phyloP scores from a whole-genome alignment of 1,140 invertebrate genomes.

The Drosophila triauraria region DNA sequence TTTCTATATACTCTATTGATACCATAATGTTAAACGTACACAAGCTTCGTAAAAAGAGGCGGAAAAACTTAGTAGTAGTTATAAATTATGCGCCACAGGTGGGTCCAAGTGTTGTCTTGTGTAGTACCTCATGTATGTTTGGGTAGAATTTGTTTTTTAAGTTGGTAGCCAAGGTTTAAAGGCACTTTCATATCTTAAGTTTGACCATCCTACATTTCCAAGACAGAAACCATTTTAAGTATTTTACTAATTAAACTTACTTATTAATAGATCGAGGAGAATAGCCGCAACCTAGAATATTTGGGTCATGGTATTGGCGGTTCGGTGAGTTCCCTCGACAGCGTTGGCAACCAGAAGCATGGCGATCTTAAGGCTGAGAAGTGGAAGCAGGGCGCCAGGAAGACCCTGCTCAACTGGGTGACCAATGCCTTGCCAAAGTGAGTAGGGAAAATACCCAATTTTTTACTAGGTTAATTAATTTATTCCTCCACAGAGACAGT shows the following conservation, averaged over 20 bases:
- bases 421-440: slow-evolving; percentile 96
- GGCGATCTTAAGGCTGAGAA: slow-evolving; percentile 90
- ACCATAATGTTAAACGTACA: slow-evolving; percentile 52
- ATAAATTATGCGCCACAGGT: slow-evolving; percentile 85
- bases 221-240: not conserved
- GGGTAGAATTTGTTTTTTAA: slow-evolving; percentile 37
- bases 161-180: slow-evolving; percentile 42
- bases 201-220: slow-evolving; percentile 33
- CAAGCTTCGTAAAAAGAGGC: slow-evolving; percentile 85
- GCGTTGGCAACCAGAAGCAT: slow-evolving; percentile 85
- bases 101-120: slow-evolving; percentile 61
- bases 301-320: slow-evolving; percentile 91
- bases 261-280: slow-evolving; percentile 95
- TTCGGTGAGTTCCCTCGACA: slow-evolving; percentile 93
- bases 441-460: slow-evolving; percentile 73
- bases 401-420: slow-evolving; percentile 97
- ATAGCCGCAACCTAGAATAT: slow-evolving; percentile 95
- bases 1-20: slow-evolving; percentile 73
- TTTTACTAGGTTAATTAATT: not conserved
- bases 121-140: slow-evolving; percentile 39
- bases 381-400: slow-evolving; percentile 95
- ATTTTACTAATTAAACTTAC: not conserved
- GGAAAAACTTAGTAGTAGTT: slow-evolving; percentile 85
- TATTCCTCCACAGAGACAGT: slow-evolving; percentile 88
- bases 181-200: slow-evolving; percentile 59